phyloP scores from a whole-genome alignment of 2,113 vertebrate genomes.

The Laterallus jamaicensis region DNA sequence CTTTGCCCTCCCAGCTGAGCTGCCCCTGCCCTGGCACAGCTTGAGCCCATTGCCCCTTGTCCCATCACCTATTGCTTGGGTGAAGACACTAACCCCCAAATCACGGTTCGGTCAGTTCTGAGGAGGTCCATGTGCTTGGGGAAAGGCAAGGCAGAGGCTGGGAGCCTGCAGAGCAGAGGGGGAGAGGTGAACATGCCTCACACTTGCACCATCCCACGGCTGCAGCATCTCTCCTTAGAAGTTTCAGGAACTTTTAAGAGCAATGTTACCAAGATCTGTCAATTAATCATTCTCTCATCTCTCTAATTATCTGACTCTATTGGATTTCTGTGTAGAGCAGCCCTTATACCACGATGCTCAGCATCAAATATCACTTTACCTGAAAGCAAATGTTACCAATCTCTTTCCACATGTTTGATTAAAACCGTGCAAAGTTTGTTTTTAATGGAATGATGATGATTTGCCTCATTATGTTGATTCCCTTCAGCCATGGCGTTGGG shows the following conservation, averaged over 20 bases:
- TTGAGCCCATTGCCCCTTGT: no score
- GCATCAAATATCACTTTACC: neutral
- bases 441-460: neutral
- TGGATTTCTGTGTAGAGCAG: neutral
- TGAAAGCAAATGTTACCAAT: neutral
- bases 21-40: no score
- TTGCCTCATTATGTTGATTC: neutral
- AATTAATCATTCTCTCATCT: neutral
- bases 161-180: neutral
- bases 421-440: neutral
- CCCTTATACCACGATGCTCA: neutral
- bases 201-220: neutral
- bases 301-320: neutral
- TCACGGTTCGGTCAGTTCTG: no score
- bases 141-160: neutral
- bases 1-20: no score
- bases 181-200: neutral
- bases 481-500: neutral
- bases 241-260: neutral
- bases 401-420: neutral
- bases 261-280: fast-evolving
- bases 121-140: fast-evolving
- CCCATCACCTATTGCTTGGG: no score
- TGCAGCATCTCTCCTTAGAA: neutral
- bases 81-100: no score